Percentiles rank a stretch among this genome's conserved stretches.
Evolutionary conservation across 2,888 invertebrate genomes (phyloP).

Genomic region (Stenodera caucasica): DNA sequence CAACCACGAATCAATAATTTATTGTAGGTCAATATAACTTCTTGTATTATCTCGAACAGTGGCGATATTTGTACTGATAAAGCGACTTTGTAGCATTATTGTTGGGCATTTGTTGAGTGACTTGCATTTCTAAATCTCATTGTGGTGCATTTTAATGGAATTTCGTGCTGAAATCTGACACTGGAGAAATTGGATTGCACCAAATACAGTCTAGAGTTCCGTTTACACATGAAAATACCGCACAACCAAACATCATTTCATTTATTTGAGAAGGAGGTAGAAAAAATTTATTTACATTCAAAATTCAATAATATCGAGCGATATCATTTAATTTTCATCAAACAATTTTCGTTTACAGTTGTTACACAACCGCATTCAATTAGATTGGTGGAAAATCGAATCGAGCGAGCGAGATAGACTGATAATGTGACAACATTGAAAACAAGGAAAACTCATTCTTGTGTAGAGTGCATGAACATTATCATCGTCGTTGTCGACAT

Average conservation of each 20-base stretch:
- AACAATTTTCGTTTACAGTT: background rate
- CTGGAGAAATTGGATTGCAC: background rate
- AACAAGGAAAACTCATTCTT: background rate
- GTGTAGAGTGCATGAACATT: background rate
- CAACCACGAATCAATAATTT: too few species aligned
- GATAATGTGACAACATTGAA: background rate
- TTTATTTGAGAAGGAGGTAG: background rate
- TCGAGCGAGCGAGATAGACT: too few species aligned
- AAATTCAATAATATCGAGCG: too few species aligned
- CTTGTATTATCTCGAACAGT: too few species aligned
- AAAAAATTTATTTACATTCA: too few species aligned
- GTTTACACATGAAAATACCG: background rate
- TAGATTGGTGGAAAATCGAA: too few species aligned
- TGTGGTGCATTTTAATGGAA: background rate
- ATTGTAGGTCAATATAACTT: too few species aligned
- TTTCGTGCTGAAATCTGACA: background rate
- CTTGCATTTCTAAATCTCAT: background rate
- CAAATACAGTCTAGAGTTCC: background rate
- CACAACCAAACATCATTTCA: background rate
- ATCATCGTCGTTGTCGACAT: constrained; percentile 15
- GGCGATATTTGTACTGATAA: too few species aligned
- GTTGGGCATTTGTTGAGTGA: background rate
- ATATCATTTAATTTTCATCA: too few species aligned
- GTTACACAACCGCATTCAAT: background rate
- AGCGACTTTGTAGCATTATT: too few species aligned